Evolutionary conservation across 2,888 invertebrate genomes (phyloP), one percentile per base, ranked within the genome.

Genomic region (Myopa testacea): DNA sequence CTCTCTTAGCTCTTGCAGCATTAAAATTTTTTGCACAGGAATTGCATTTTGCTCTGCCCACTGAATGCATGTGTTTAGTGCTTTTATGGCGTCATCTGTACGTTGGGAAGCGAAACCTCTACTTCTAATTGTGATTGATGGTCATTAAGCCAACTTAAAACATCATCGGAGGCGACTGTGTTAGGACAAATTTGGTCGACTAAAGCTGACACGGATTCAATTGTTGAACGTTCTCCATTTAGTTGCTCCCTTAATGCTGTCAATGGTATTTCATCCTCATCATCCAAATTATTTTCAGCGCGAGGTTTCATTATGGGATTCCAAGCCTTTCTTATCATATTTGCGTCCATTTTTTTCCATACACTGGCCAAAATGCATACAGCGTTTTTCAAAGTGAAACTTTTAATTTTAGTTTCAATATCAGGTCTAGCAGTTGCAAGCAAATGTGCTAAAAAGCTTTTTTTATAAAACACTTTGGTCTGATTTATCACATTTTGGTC

Each of bases 361-460:
- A 26, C 62, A 26, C 0, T 62, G 26, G 62, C 62, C 62, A 62
- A 26, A 19, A 62, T 19, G 26, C 62, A 62, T 19, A 62, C 26
- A 4, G 62, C 62, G 26, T 62, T 62, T 62, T 62, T 62, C 26
- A 62, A 62, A 6, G 19, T 6, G 62, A 10, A 62, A 62, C 19
- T 10, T 62, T 62, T 62, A n/a, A 26, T 62, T 62, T 62, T 34
- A 19, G 26, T 26, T 10, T 62, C 62, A 19, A 62, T n/a, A 26
- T 62, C 62, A 62, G 62, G 26, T 3, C 62, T n/a, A 62, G n/a
- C 19, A 62, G 62, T 62, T 62, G 62, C 62, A 62, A 62, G 4
- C 62, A 62, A 62, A 62, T n/a, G 62, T 62, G 62, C 62, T 3
- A 62, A 62, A 62, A 62, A 62, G 4, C 12, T 62, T 62, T 62